Conservation (phyloP, 2,797 vertebrate genomes). For the Xiphorhynchus erythropygius region DNA sequence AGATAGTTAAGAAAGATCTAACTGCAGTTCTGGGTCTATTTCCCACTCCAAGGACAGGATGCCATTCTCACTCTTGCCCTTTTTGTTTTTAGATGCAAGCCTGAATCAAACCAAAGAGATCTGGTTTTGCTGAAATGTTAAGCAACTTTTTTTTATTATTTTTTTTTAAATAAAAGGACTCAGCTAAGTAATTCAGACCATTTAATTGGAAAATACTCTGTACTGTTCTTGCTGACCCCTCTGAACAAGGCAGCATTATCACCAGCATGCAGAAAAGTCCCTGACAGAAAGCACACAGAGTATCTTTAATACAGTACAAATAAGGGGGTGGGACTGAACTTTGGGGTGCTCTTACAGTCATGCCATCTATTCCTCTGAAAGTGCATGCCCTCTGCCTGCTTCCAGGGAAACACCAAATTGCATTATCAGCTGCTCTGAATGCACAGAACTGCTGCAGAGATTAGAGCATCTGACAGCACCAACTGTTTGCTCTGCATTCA, state of each 20-base stretch:
- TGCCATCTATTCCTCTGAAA: not conserved
- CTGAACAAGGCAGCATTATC: constrained; percentile 56
- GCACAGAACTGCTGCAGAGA: not conserved
- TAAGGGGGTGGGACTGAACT: constrained; percentile 46
- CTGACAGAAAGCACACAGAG: constrained; percentile 11
- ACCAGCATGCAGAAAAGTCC: not conserved
- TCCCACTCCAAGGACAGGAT: not conserved
- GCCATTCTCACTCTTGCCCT: not conserved
- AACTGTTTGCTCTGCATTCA: not conserved
- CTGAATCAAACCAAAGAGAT: not conserved
- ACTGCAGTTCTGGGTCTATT: not conserved
- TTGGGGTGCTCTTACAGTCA: not conserved
- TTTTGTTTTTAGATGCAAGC: not conserved
- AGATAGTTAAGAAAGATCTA: not conserved
- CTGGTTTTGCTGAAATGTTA: constrained; percentile 18
- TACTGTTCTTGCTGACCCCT: constrained; percentile 28
- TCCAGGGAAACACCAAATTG: not conserved
- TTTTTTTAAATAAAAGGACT: not conserved
- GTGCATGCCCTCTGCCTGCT: not conserved
- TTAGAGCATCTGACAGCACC: not conserved
- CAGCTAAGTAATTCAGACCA: not conserved
- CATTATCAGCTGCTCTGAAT: not conserved
- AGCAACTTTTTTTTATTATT: not conserved
- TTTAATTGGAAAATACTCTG: constrained; percentile 28
- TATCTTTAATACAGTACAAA: constrained; percentile 29